Evolutionary conservation across 2,113 vertebrate species (phyloP), one percentile per base, ranked within the genome.

Genomic region (Regulus satrapa): DNA sequence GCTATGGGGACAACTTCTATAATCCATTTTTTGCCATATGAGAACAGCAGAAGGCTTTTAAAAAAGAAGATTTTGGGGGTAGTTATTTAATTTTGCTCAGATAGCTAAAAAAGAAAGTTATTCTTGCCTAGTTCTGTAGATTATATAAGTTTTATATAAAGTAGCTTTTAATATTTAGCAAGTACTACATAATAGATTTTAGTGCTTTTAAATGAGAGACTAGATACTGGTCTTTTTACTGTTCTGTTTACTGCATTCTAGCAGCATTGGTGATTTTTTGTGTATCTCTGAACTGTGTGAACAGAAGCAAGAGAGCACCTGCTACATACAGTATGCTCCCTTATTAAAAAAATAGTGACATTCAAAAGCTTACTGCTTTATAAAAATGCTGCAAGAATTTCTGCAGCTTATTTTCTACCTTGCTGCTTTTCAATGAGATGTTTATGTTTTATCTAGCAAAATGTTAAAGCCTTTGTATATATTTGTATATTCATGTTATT

Each of bases 121-220:
- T 52, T 61, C 6, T 41, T 51, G 8, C 45, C 55, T 24, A 28
- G 32, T 8, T 64, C 43, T 71, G 34, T 5, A 67, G 46, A 84
- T 71, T 86, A 89, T 59, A 9, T 40, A 82, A 69, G 12, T 45
- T 92, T 85, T 89, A 82, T 26, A 71, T 56, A 87, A 76, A 68
- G 67, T 40, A 81, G 14, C 18, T 89, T 80, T 78, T 64, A 89
- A 77, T 71, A 76, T 74, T 94, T 59, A 81, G 18, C 40, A 80
- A 80, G 46, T 74, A 18, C 71, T 62, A 32, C 17, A 56, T 49
- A 82, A 78, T 15, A 89, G 9, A 41, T 85, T 85, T 67, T 34
- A 81, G 13, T 55, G 36, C 5, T 66, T 82, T 91, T 67, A 78
- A 84, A 71, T 32, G 18, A 71, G 23, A 66, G 11, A 74, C 48